Conservation (phyloP, 2,888 invertebrate genomes). For the Agriopis leucophaearia region DNA sequence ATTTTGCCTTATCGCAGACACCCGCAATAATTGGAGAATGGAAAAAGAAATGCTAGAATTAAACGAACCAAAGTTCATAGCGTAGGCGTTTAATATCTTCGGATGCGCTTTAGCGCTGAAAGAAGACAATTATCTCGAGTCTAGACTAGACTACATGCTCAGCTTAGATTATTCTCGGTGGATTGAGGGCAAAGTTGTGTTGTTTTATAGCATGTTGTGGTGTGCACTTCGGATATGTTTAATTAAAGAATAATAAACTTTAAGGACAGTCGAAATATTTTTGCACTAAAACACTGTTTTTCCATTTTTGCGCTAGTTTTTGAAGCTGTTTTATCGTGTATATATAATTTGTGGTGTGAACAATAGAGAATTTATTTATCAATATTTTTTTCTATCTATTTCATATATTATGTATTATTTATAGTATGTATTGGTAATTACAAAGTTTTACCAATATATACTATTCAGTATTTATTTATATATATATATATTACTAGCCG, state of each 20-base stretch:
- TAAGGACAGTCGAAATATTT: not conserved
- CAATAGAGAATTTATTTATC: too few relatives aligned
- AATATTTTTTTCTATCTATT: too few relatives aligned
- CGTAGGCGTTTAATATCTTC: slow-evolving; percentile 12
- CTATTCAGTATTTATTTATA: too few relatives aligned
- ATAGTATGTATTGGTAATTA: too few relatives aligned
- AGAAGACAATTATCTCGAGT: slow-evolving; percentile 9
- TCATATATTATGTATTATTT: too few relatives aligned
- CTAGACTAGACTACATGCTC: slow-evolving; percentile 16
- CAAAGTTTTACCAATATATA: too few relatives aligned
- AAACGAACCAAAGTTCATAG: slow-evolving; percentile 28
- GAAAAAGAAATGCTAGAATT: slow-evolving; percentile 14
- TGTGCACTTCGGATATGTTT: not conserved
- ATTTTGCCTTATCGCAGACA: slow-evolving; percentile 13
- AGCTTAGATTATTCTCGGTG: slow-evolving; percentile 5
- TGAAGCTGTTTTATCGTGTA: too few relatives aligned
- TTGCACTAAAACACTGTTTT: too few relatives aligned
- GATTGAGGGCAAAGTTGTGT: slow-evolving; percentile 7
- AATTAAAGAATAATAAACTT: not conserved
- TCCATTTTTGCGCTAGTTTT: too few relatives aligned
- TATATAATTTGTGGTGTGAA: too few relatives aligned
- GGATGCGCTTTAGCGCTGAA: slow-evolving; percentile 3
- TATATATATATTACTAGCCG: too few relatives aligned
- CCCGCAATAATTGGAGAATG: slow-evolving; percentile 13
- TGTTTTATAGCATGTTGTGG: slow-evolving; percentile 2